A percentile compares a stretch with the other conserved stretches of the same genome.
Conservation (phyloP, 2,113 vertebrate species). For the Neotoma lepida region DNA sequence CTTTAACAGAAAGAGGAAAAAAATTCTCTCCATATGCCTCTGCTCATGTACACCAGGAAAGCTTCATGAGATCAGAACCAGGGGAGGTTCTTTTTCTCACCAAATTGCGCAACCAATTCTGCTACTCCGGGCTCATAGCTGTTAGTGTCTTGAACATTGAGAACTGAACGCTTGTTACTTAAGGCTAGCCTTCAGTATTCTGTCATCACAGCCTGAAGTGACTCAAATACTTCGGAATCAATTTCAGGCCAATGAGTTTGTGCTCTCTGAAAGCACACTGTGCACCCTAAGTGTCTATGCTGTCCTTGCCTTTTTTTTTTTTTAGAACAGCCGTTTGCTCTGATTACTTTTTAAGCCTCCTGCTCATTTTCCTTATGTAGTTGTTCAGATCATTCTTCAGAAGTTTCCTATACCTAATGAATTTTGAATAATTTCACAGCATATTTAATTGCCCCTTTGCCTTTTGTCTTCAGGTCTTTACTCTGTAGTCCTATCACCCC, state of each 20-base stretch:
- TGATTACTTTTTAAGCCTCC: background rate
- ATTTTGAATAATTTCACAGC: background rate
- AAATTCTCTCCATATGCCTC: background rate
- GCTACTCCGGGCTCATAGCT: accelerated
- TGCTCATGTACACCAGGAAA: background rate
- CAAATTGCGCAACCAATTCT: background rate
- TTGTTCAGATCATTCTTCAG: background rate
- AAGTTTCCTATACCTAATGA: background rate
- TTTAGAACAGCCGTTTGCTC: background rate
- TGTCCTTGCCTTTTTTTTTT: background rate
- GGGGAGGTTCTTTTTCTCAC: background rate
- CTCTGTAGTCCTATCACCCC: background rate
- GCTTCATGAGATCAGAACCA: background rate
- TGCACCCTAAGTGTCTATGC: background rate
- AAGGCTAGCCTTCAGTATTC: background rate
- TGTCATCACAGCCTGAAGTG: background rate
- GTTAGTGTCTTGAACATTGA: background rate
- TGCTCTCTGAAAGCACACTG: background rate
- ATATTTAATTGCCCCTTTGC: background rate
- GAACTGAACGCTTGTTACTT: background rate
- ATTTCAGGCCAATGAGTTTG: background rate
- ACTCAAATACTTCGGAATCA: background rate
- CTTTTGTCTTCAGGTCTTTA: background rate
- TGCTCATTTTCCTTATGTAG: background rate
- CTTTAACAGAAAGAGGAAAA: background rate